A percentile compares a stretch with the other conserved stretches of the same genome.
Conservation (phyloP, 2,797 vertebrate genomes). For the Rhabdophis nuchalis region DNA sequence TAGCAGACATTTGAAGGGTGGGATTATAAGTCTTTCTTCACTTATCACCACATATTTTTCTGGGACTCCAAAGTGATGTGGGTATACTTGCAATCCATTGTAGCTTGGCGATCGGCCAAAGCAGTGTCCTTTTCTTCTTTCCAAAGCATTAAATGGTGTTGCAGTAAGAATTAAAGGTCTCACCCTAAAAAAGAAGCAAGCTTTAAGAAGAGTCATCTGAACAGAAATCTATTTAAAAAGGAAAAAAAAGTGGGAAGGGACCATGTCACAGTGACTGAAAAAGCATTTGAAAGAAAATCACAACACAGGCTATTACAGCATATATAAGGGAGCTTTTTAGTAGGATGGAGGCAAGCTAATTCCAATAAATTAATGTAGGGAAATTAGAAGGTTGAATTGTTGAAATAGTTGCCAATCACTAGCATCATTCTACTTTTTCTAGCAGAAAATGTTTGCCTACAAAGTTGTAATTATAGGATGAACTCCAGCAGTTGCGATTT, state of each 20-base stretch:
- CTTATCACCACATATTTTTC: neutral
- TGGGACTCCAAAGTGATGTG: neutral
- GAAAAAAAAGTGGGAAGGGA: neutral
- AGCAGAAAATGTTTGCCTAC: neutral
- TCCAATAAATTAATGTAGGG: neutral
- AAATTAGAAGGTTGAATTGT: neutral
- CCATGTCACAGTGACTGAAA: neutral
- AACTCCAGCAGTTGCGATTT: neutral
- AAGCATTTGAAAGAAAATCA: neutral
- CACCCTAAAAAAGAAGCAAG: neutral
- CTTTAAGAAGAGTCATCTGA: neutral
- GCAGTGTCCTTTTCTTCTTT: neutral
- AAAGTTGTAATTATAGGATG: neutral
- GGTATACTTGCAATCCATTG: neutral
- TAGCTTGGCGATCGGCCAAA: neutral
- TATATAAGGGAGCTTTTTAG: neutral
- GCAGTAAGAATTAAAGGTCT: neutral
- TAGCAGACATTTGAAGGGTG: neutral
- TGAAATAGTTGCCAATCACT: neutral
- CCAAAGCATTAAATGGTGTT: neutral
- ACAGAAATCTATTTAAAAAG: neutral
- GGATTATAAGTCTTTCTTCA: neutral
- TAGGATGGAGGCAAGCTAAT: neutral
- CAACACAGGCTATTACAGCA: neutral
- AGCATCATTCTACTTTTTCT: neutral